phyloP scores from a whole-genome alignment of 2,113 vertebrate genomes.

The Coptodon rendalli region DNA sequence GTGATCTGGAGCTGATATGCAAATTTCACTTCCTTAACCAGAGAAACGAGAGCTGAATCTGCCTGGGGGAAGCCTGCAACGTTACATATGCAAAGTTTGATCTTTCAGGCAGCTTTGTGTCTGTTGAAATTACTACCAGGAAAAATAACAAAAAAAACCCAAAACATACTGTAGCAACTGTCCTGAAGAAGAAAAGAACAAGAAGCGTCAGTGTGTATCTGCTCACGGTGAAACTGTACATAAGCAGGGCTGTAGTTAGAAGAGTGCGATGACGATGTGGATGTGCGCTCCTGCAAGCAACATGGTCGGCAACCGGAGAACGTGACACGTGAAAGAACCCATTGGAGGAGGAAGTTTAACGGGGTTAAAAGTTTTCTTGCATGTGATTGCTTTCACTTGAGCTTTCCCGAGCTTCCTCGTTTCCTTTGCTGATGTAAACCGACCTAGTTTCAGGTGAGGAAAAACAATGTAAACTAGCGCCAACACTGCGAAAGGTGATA shows the following conservation, averaged over 20 bases:
- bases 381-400: background rate
- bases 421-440: background rate
- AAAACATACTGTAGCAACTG: background rate
- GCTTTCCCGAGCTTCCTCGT: background rate
- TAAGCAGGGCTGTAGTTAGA: constrained; percentile 8
- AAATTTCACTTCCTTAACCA: background rate
- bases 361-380: background rate
- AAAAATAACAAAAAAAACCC: fast-evolving
- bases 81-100: background rate
- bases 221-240: background rate
- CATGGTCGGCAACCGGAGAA: background rate
- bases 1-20: background rate
- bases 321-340: background rate
- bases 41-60: background rate
- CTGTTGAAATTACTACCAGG: background rate
- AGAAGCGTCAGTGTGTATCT: background rate
- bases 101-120: constrained; percentile 9
- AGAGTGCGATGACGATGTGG: background rate
- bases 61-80: background rate
- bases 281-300: background rate
- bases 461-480: background rate
- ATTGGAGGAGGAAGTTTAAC: background rate
- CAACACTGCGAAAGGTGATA: background rate
- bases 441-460: background rate
- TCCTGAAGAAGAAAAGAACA: background rate